Conservation (phyloP, 2,113 vertebrate species). For the Rhynchomys soricoides region DNA sequence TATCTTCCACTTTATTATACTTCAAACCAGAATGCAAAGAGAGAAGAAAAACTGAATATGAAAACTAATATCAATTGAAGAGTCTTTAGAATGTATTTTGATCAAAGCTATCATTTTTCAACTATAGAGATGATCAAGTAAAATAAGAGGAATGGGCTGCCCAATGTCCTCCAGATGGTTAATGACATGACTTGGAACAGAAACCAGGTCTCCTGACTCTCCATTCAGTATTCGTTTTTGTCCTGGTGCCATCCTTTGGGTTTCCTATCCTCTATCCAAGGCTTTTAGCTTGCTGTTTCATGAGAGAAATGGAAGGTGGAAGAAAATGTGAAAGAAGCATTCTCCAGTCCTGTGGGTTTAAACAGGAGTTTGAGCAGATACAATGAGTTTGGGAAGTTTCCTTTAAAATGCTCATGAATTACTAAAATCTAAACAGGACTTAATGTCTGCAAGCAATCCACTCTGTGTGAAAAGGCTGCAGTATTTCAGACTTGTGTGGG, state of each 20-base stretch:
- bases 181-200: not conserved
- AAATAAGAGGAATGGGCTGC: not conserved
- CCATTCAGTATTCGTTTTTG: not conserved
- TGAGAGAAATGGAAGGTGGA: not conserved
- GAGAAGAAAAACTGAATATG: conserved; percentile 34
- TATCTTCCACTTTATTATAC: conserved; percentile 5
- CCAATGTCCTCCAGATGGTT: not conserved
- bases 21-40: conserved; percentile 16
- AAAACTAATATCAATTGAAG: conserved; percentile 58
- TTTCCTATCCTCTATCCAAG: not conserved
- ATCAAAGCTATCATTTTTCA: conserved; percentile 50
- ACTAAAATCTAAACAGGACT: conserved; percentile 47
- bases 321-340: not conserved
- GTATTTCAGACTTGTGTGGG: conserved; percentile 47
- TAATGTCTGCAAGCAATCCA: conserved; percentile 40
- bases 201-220: conserved; percentile 8
- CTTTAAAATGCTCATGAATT: conserved; percentile 60
- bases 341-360: not conserved
- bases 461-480: conserved; percentile 56
- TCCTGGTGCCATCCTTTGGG: not conserved
- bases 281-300: not conserved
- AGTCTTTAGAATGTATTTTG: not conserved
- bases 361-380: not conserved
- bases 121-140: not conserved
- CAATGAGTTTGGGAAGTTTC: conserved; percentile 37